Conservation (phyloP, 2,888 invertebrate genomes). For the Lymantria monacha region DNA sequence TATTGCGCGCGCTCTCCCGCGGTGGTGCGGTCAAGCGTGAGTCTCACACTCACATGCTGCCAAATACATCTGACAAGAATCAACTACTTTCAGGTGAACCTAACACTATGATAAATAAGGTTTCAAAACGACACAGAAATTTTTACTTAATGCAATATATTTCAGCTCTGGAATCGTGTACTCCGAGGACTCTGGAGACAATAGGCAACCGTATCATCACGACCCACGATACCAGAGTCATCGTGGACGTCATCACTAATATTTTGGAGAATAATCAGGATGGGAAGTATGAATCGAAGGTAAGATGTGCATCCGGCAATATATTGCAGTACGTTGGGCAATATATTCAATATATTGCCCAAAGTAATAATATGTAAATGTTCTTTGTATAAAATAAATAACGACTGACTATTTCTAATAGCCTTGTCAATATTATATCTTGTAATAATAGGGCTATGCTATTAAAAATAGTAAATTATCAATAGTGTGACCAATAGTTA, state of each 20-base stretch:
- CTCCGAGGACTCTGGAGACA: slow-evolving; percentile 63
- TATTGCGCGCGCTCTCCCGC: slow-evolving; percentile 43
- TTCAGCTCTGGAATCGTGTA: slow-evolving; percentile 62
- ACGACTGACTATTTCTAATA: too few species aligned
- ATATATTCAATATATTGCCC: too few species aligned
- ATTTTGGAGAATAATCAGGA: slow-evolving; percentile 71
- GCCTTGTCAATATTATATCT: too few species aligned
- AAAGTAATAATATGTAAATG: too few species aligned
- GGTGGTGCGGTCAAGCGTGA: slow-evolving; percentile 29
- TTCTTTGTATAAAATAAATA: too few species aligned
- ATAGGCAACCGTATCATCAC: slow-evolving; percentile 70
- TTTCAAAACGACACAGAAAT: too few species aligned
- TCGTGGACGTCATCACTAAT: slow-evolving; percentile 68
- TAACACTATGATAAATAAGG: too few species aligned
- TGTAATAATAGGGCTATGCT: too few species aligned
- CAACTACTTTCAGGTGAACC: slow-evolving; percentile 55
- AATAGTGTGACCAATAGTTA: too few species aligned
- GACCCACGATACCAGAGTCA: slow-evolving; percentile 60
- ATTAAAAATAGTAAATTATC: too few species aligned
- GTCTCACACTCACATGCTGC: slow-evolving; percentile 27
- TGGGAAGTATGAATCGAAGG: slow-evolving; percentile 58
- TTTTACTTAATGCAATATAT: neutral
- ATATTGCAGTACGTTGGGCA: neutral
- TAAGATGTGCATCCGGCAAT: slow-evolving; percentile 13
- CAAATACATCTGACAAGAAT: slow-evolving; percentile 45